A percentile compares a stretch with the other conserved stretches of the same genome.
phyloP scores from a whole-genome alignment of 2,113 vertebrate species.

The Xenopus borealis region DNA sequence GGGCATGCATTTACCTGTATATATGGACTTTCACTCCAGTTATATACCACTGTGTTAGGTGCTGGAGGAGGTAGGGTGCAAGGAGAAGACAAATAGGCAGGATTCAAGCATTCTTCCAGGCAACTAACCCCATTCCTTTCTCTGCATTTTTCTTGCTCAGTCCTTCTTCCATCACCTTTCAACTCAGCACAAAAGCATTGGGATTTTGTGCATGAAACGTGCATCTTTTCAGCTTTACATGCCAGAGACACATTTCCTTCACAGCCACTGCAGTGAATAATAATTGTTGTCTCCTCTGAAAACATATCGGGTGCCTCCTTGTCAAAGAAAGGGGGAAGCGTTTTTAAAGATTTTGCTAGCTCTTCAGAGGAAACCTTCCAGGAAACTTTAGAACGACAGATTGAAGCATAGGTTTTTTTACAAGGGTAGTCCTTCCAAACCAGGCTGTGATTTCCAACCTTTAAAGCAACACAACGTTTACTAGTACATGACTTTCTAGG shows the following conservation, averaged over 20 bases:
- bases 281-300: conserved; percentile 4
- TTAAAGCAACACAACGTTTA: conserved; percentile 53
- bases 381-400: conserved; percentile 41
- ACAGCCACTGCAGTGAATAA: conserved; percentile 4
- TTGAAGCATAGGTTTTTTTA: conserved; percentile 33
- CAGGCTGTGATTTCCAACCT: conserved; percentile 16
- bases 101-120: conserved; percentile 6
- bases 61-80: not conserved
- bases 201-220: not conserved
- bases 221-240: conserved; percentile 1
- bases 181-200: conserved; percentile 5
- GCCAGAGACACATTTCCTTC: not conserved
- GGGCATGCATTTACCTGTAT: not conserved
- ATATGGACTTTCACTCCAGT: not conserved
- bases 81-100: not conserved
- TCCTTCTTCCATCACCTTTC: not conserved
- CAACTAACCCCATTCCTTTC: not conserved
- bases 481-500: conserved; percentile 48
- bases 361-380: not conserved
- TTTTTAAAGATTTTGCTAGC: not conserved
- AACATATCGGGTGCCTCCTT: not conserved
- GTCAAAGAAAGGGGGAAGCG: not conserved
- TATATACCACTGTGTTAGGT: not conserved
- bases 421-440: conserved; percentile 42
- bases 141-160: not conserved